Percentiles rank a stretch among this genome's conserved stretches.
phyloP scores from a whole-genome alignment of 1,140 invertebrate genomes.

The Scaptomyza graminum region DNA sequence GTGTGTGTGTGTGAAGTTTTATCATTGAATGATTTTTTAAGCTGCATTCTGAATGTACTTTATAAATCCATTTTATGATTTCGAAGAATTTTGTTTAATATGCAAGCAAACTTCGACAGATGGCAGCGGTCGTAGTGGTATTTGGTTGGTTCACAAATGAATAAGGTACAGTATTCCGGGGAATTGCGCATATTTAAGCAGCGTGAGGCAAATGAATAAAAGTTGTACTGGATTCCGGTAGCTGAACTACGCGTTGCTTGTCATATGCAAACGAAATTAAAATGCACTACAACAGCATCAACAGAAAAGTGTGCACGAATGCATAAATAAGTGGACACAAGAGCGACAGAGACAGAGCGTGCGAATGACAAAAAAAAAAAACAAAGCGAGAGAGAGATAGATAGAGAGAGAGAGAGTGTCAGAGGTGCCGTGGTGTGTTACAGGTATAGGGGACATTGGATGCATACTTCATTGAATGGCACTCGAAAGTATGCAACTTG shows the following conservation, averaged over 20 bases:
- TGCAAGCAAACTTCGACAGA: conserved; percentile 34
- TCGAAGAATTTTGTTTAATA: conserved; percentile 71
- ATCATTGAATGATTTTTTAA: conserved; percentile 29
- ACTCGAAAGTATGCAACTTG: conserved; percentile 69
- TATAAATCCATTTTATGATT: conserved; percentile 75
- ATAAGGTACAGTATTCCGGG: not conserved
- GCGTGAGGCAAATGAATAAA: conserved; percentile 74
- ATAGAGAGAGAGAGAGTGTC: conserved; percentile 1
- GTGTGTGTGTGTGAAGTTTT: conserved; percentile 6
- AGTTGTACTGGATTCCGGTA: conserved; percentile 63
- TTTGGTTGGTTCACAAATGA: not conserved
- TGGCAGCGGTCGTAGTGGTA: not conserved
- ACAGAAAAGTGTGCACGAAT: conserved; percentile 72
- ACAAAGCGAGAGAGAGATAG: conserved; percentile 6
- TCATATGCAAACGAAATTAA: conserved; percentile 81
- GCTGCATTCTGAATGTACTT: conserved; percentile 52
- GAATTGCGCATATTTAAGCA: conserved; percentile 70
- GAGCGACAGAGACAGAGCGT: not conserved
- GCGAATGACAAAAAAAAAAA: too few relatives aligned
- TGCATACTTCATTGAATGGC: conserved; percentile 76
- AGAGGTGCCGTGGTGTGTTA: not conserved
- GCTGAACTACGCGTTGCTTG: conserved; percentile 58
- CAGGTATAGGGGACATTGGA: conserved; percentile 24
- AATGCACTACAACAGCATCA: conserved; percentile 70
- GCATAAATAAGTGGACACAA: conserved; percentile 70